Conservation (phyloP, 1,140 invertebrate species). For the Drosophila ficusphila region DNA sequence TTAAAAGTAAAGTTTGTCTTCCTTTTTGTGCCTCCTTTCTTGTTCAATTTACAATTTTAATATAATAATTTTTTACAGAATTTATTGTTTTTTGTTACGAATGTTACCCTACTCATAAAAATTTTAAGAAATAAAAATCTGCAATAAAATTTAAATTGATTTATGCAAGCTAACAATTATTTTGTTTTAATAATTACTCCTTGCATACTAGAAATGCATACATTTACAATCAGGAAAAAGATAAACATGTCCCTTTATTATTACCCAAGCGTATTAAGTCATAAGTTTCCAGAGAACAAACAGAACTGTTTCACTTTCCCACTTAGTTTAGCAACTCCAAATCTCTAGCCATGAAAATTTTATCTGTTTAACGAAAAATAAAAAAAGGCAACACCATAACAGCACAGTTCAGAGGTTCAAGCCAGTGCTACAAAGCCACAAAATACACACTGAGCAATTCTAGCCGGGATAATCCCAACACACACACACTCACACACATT, state of each 20-base stretch:
- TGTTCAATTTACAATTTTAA: no score
- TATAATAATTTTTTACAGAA: no score
- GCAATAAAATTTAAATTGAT: no score
- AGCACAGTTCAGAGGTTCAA: conserved; percentile 5
- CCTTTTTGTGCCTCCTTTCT: no score
- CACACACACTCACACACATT: background rate
- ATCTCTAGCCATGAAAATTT: conserved; percentile 24
- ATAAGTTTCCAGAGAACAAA: conserved; percentile 1
- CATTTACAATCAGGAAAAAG: background rate
- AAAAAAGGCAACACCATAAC: background rate
- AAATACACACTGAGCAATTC: conserved; percentile 1
- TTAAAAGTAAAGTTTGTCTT: no score
- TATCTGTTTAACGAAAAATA: conserved; percentile 10
- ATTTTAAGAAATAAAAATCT: no score
- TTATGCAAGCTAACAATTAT: no score
- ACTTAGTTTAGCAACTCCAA: background rate
- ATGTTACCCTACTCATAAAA: no score
- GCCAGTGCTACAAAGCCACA: background rate
- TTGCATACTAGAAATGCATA: background rate
- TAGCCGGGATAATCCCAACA: background rate
- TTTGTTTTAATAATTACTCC: no score
- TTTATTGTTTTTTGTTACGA: no score
- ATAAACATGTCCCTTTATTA: background rate
- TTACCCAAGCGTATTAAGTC: background rate
- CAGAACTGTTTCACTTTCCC: background rate